These are phyloP conservation scores for Heterotilapia buettikoferi DNA, from an alignment of 2,113 vertebrate species.

Conservation along the genomic window DNA sequence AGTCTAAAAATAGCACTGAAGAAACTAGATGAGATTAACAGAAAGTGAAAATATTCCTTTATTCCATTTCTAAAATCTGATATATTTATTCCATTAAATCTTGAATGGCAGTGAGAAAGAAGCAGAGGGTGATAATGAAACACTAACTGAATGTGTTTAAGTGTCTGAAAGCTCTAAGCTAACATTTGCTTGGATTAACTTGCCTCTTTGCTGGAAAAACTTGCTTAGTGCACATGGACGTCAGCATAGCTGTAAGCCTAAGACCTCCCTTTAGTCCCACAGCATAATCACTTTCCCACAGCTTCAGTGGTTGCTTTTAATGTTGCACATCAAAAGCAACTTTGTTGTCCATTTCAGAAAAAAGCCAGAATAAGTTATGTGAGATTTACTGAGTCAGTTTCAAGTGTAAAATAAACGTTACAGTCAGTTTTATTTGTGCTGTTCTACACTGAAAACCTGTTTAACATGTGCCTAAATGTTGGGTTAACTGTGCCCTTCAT, in stretches of 20 bases:
- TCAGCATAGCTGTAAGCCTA: not conserved
- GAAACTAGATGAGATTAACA: not conserved
- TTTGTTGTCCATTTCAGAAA: not conserved
- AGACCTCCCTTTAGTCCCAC: not conserved
- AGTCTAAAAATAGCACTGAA: not conserved
- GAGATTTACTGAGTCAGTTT: not conserved
- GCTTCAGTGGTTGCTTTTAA: not conserved
- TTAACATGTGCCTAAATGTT: not conserved
- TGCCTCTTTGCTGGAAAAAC: not conserved
- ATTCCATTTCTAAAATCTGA: not conserved
- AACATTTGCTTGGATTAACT: constrained; percentile 25
- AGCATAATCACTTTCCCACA: not conserved
- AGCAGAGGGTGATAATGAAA: not conserved
- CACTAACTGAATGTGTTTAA: not conserved
- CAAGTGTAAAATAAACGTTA: not conserved
- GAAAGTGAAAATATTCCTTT: not conserved
- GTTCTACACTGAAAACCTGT: not conserved
- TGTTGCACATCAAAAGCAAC: fast-evolving
- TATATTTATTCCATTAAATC: not conserved
- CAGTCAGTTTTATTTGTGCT: not conserved
- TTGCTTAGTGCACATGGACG: not conserved
- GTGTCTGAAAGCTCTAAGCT: not conserved
- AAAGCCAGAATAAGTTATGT: not conserved
- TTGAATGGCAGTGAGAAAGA: not conserved
- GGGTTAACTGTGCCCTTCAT: not conserved